phyloP scores from a whole-genome alignment of 2,797 vertebrate genomes.

The Oryzias dopingdopingensis region DNA sequence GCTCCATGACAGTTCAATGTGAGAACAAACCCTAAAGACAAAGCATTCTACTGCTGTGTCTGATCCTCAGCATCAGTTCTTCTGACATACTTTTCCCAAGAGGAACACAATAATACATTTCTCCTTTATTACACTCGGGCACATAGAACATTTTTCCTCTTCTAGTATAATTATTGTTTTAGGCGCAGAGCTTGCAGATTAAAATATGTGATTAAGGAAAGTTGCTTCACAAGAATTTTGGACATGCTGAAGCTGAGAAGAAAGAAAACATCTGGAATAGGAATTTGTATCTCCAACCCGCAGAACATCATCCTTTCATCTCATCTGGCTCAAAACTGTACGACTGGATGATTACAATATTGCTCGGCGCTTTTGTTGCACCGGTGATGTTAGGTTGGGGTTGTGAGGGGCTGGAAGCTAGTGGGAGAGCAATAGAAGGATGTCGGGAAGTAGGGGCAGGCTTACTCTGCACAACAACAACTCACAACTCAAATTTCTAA shows the following conservation, averaged over 20 bases:
- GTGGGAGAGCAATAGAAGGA: too few species aligned
- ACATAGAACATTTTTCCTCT: constrained; percentile 42
- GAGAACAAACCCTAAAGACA: constrained; percentile 1
- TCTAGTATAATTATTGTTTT: constrained; percentile 56
- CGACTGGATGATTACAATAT: too few species aligned
- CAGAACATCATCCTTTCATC: constrained; percentile 40
- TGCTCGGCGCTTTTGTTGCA: too few species aligned
- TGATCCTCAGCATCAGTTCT: constrained; percentile 15
- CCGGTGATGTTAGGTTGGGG: too few species aligned
- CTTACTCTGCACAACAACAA: too few species aligned
- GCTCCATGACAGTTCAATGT: not conserved
- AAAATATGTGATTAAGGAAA: constrained; percentile 39
- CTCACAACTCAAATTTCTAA: too few species aligned
- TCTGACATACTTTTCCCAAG: constrained; percentile 6
- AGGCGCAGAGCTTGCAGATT: constrained; percentile 36
- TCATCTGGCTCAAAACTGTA: not conserved
- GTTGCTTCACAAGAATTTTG: constrained; percentile 50
- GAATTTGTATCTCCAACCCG: constrained; percentile 51
- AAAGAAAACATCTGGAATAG: constrained; percentile 77
- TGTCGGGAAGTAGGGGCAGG: too few species aligned
- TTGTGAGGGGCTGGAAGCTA: too few species aligned
- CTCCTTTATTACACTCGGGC: constrained; percentile 48
- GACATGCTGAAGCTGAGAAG: constrained; percentile 58
- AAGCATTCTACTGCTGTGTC: constrained; percentile 2
- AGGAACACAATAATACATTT: constrained; percentile 39